Base-by-base conservation (phyloP, 2,113 vertebrate species). In the Notarius quadriscutis region DNA sequence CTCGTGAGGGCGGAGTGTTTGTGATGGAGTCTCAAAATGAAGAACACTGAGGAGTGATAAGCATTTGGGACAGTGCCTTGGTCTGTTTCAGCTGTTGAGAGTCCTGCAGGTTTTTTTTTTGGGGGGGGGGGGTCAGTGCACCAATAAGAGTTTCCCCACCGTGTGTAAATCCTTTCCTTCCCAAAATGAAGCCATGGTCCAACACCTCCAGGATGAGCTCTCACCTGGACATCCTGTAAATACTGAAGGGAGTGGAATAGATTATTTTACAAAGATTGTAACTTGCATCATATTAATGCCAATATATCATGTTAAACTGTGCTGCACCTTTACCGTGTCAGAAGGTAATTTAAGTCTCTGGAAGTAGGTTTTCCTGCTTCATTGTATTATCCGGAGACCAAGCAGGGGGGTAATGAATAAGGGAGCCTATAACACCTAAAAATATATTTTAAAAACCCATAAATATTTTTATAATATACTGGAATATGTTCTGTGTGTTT, bases 341-440 rank as follows among this genome's bases (percentile, higher is more conserved):
- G 57, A 12, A 63, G 14, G 72, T 7, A 77, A 3, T 2, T 48
- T 48, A 27, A 58, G 20, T 25, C 14, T n/a, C 71, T 77, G 41
- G 18, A 74, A 9, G 27, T 18, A 34, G 10, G 48, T 7, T 14
- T 27, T n/a, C 10, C 48, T 17, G 60, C 30, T 48, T 41, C 18
- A 4, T 7, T 6, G 25, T 57, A 9, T 27, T 41, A 8, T 50
- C 58, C 58, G 58, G 10, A 48, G n/a, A 77, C 63, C 41, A 41
- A 18, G 74, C 50, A 10, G 51, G 34, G 7, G 83, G 86, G 48
- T 90, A 90, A 53, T 89, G 90, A 22, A 89, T 82, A 58, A 90
- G 22, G 41, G 90, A 90, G 7, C 90, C 90, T 60, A 89, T 17
- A 86, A 90, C 84, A 75, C 88, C 90, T 91, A 57, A 48, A 50